Evolutionary conservation across 2,797 vertebrate species (phyloP), one percentile per base, ranked within the genome.

Genomic region (Melanitta fusca): DNA sequence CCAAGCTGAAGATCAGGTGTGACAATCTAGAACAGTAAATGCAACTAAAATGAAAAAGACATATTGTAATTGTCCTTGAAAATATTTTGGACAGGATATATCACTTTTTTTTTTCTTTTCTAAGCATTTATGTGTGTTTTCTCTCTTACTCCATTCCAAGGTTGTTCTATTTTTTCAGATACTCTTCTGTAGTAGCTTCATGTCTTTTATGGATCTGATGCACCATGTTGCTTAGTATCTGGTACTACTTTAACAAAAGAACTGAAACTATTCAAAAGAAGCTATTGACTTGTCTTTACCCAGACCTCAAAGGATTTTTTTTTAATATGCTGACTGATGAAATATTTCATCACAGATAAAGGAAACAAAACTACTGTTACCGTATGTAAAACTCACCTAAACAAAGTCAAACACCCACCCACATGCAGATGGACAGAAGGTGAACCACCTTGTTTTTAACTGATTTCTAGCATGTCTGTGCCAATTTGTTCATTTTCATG

Each of bases 401-500:
- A 79, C 71, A 69, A 41, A 85, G 13, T 8, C 69, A 21, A n/a
- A 65, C 28, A 13, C 43, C 51, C 27, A 28, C 51, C 70, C 14
- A 54, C 18, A n/a, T 0, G 8, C 56, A 80, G 49, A 38, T 2
- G 70, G 54, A 60, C 5, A 4, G 56, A 5, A 79, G 74, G 6
- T 80, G 57, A 80, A n/a, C 7, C 5, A 0, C 79, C 30, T 20
- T 28, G 8, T 11, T 54, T 64, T 66, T 15, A 9, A 47, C 73
- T 51, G 28, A 18, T 3, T 47, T n/a, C 70, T 10, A 8, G 12
- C 2, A 11, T 0, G 2, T 1, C 4, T 6, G 43, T 24, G 78
- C n/a, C 69, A 24, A 3, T 6, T n/a, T n/a, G 54, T 34, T 4
- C 54, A 24, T 30, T 54, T 57, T 2, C 19, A 1, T 1, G 1